These are phyloP conservation scores for Geothlypis trichas DNA, from an alignment of 2,113 vertebrate genomes.

Conservation along the genomic window DNA sequence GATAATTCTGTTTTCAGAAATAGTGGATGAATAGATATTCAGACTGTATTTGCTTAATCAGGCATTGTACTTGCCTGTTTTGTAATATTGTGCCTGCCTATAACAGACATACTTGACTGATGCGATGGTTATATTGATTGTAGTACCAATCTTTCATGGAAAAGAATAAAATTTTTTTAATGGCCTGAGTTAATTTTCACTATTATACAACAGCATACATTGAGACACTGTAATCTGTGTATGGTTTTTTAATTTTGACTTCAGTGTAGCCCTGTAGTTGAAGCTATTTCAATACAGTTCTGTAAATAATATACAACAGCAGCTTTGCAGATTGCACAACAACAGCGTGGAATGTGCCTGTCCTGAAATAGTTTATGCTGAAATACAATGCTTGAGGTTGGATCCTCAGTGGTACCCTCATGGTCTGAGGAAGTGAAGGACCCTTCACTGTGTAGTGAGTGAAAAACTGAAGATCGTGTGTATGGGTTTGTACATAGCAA, in stretches of 20 bases:
- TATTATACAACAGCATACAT: neutral
- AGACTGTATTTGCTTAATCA: neutral
- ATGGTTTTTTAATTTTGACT: neutral
- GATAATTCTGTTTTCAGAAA: slow-evolving; percentile 45
- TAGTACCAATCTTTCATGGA: slow-evolving; percentile 52
- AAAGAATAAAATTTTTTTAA: slow-evolving; percentile 49
- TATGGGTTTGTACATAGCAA: neutral
- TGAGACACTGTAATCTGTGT: neutral
- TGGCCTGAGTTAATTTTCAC: neutral
- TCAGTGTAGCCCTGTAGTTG: fast-evolving
- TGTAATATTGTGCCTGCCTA: slow-evolving; percentile 64
- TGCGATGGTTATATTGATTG: slow-evolving; percentile 53
- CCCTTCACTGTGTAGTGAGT: neutral
- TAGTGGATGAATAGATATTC: slow-evolving; percentile 51
- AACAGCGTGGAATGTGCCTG: neutral
- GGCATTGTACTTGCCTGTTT: slow-evolving; percentile 58
- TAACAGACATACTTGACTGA: slow-evolving; percentile 67
- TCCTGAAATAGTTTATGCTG: neutral
- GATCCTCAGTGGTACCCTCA: neutral
- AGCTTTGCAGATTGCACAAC: neutral
- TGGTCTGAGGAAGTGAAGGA: neutral
- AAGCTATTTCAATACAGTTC: neutral
- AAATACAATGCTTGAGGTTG: neutral
- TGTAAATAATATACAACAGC: neutral
- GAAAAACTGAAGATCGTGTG: neutral